Evolutionary conservation across 1,140 invertebrate genomes (phyloP).

Genomic region (Cecropterus lyciades): DNA sequence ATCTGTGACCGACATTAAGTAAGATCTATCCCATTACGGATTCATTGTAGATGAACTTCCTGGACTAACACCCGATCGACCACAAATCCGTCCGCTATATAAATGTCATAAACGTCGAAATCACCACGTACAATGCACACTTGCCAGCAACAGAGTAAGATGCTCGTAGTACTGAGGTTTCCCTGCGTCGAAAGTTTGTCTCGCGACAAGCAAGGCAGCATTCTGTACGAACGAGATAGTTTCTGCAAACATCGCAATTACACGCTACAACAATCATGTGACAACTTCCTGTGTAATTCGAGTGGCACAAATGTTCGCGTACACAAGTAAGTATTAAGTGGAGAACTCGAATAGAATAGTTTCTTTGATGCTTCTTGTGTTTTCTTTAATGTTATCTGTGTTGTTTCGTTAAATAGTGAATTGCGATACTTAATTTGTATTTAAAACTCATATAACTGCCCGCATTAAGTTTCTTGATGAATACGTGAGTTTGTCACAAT

Average conservation of each 20-base stretch:
- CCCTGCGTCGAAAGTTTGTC: slow-evolving; percentile 17
- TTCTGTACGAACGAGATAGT: slow-evolving; percentile 37
- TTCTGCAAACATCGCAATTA: slow-evolving; percentile 43
- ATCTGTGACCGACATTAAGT: too few relatives aligned
- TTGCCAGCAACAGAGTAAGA: not conserved
- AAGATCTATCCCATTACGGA: too few relatives aligned
- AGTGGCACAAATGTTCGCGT: slow-evolving; percentile 26
- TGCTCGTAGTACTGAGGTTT: slow-evolving; percentile 10
- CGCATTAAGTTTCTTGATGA: too few relatives aligned
- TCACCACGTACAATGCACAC: not conserved
- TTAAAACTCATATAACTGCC: too few relatives aligned
- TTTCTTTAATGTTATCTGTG: not conserved
- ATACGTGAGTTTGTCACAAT: too few relatives aligned
- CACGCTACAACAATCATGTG: slow-evolving; percentile 39
- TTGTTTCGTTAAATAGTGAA: not conserved
- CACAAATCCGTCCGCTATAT: too few relatives aligned
- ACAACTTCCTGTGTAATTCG: slow-evolving; percentile 38
- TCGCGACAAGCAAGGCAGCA: slow-evolving; percentile 15
- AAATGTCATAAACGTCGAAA: not conserved
- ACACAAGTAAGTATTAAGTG: slow-evolving; percentile 18
- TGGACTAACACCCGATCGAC: too few relatives aligned
- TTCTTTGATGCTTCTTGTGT: not conserved
- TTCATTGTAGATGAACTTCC: too few relatives aligned
- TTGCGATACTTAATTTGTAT: not conserved
- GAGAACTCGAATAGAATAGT: not conserved